phyloP scores from a whole-genome alignment of 2,113 vertebrate genomes.

The Chrysemys picta region DNA sequence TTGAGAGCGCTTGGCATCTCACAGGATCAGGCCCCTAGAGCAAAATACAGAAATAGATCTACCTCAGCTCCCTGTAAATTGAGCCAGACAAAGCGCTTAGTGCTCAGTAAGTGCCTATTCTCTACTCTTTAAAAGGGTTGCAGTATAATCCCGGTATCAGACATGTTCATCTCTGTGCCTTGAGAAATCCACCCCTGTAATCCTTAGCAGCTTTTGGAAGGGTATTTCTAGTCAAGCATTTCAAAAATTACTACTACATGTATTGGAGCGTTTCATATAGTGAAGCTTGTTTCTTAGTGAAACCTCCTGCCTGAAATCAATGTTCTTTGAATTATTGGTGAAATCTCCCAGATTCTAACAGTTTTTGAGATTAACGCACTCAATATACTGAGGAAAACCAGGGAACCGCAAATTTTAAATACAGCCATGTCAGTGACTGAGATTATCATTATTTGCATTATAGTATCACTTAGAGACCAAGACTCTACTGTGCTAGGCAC shows the following conservation, averaged over 20 bases:
- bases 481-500: not conserved
- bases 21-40: not conserved
- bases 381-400: not conserved
- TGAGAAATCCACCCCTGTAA: not conserved
- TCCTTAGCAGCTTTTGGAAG: not conserved
- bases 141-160: not conserved
- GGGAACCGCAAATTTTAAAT: not conserved
- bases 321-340: not conserved
- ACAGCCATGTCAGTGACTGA: not conserved
- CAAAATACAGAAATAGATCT: not conserved
- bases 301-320: not conserved
- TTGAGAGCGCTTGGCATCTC: not conserved
- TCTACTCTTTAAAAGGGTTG: constrained; percentile 23
- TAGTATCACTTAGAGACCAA: not conserved
- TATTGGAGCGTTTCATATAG: not conserved
- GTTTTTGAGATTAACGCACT: not conserved
- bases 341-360: too few relatives aligned
- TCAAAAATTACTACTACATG: not conserved
- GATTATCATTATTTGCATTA: not conserved
- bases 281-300: not conserved
- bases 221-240: not conserved
- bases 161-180: not conserved
- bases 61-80: not conserved
- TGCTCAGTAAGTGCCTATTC: not conserved
- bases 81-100: not conserved